Conservation (phyloP, 1,140 invertebrate species). For the Bicyclus anynana region DNA sequence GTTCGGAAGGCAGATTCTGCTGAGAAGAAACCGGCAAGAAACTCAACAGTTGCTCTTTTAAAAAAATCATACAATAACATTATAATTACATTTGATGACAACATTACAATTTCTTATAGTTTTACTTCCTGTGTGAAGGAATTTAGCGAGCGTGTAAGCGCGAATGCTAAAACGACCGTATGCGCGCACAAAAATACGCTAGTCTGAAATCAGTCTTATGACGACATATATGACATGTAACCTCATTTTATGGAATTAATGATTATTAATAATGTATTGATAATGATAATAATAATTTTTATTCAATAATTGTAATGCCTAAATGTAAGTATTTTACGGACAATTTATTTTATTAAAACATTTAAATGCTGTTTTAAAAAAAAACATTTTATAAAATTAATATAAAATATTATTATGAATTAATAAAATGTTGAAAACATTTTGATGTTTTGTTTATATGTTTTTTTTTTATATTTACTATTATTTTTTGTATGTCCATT, state of each 20-base stretch:
- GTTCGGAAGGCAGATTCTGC: no score
- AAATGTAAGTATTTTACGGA: slow-evolving; percentile 26
- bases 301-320: slow-evolving; percentile 19
- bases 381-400: slow-evolving; percentile 22
- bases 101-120: no score
- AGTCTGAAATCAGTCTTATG: not conserved
- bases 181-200: not conserved
- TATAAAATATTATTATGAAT: slow-evolving; percentile 12
- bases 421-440: slow-evolving; percentile 22
- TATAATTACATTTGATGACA: no score
- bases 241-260: slow-evolving; percentile 31
- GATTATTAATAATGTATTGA: slow-evolving; percentile 12
- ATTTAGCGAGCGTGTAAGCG: no score
- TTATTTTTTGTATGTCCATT: not conserved
- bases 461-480: not conserved
- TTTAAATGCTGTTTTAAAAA: slow-evolving; percentile 19
- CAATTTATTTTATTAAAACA: slow-evolving; percentile 22
- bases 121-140: no score
- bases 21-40: no score
- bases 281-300: not conserved
- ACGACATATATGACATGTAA: slow-evolving; percentile 23
- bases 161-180: no score
- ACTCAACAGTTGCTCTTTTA: no score
- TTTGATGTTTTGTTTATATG: not conserved
- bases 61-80: no score